Percentiles rank a stretch among this genome's conserved stretches.
Conservation (phyloP, 2,888 invertebrate genomes). For the Chloroclysta siterata region DNA sequence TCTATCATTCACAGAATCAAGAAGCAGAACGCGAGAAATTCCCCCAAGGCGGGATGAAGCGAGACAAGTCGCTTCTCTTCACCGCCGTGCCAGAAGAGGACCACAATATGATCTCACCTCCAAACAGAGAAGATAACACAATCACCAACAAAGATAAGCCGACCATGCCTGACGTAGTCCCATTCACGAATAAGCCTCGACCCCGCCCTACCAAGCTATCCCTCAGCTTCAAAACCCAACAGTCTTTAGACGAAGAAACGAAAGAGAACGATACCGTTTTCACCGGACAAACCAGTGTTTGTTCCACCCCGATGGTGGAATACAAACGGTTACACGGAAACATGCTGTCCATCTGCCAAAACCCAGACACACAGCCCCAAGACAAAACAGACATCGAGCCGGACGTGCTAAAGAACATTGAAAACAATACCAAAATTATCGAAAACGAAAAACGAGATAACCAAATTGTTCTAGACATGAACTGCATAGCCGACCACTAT, state of each 20-base stretch:
- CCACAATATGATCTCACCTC: constrained; percentile 79
- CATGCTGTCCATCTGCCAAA: constrained; percentile 90
- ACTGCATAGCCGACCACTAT: constrained; percentile 78
- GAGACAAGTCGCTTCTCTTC: constrained; percentile 92
- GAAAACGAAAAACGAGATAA: constrained; percentile 71
- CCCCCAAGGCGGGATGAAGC: constrained; percentile 86
- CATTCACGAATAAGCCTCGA: constrained; percentile 79
- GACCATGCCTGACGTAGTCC: constrained; percentile 80
- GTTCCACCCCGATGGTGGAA: constrained; percentile 92
- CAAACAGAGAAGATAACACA: constrained; percentile 60
- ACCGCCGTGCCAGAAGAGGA: constrained; percentile 94
- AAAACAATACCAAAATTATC: constrained; percentile 63
- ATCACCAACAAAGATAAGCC: constrained; percentile 50
- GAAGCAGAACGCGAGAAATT: constrained; percentile 78
- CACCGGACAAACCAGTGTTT: constrained; percentile 89
- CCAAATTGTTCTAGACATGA: constrained; percentile 68
- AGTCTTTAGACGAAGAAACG: constrained; percentile 83
- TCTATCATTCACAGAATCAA: constrained; percentile 63
- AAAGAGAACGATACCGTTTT: constrained; percentile 84
- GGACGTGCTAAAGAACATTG: constrained; percentile 72
- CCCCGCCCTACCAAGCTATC: constrained; percentile 84
- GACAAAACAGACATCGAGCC: constrained; percentile 69
- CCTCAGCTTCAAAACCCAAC: constrained; percentile 84
- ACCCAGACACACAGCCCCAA: constrained; percentile 85
- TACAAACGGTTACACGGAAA: constrained; percentile 90